Percentiles rank a stretch among this genome's conserved stretches.
Conservation (phyloP, 2,888 invertebrate genomes). For the Amphiduros pacificus region DNA sequence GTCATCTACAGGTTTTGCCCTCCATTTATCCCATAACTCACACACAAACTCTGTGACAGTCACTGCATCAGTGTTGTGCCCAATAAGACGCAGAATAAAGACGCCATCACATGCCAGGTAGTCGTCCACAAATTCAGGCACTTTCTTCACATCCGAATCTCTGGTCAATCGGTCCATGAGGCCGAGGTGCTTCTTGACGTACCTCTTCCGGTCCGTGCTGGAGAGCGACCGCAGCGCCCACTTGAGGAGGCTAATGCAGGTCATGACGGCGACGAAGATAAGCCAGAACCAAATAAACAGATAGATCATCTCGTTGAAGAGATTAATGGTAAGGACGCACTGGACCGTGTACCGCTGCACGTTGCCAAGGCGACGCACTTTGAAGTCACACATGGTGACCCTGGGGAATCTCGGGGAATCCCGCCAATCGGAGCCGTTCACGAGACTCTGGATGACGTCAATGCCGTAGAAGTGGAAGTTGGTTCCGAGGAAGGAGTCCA, state of each 20-base stretch:
- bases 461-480: conserved; percentile 59
- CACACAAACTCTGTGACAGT: conserved; percentile 18
- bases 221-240: conserved; percentile 50
- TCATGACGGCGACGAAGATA: conserved; percentile 59
- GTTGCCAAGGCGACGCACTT: conserved; percentile 49
- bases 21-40: conserved; percentile 8
- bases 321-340: conserved; percentile 56
- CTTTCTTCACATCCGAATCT: conserved; percentile 22
- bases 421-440: conserved; percentile 56
- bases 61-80: conserved; percentile 13
- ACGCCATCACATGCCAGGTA: conserved; percentile 13
- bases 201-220: conserved; percentile 27
- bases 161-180: conserved; percentile 26
- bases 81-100: conserved; percentile 9
- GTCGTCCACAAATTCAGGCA: conserved; percentile 40
- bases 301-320: conserved; percentile 54
- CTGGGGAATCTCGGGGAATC: conserved; percentile 57
- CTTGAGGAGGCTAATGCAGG: conserved; percentile 57
- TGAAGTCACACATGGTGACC: conserved; percentile 59
- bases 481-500: conserved; percentile 61
- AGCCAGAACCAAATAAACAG: conserved; percentile 64
- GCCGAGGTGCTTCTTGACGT: conserved; percentile 33
- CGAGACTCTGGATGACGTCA: conserved; percentile 61
- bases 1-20: no score
- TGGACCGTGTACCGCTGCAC: conserved; percentile 61